phyloP scores from a whole-genome alignment of 2,797 vertebrate genomes.

The Erithacus rubecula region DNA sequence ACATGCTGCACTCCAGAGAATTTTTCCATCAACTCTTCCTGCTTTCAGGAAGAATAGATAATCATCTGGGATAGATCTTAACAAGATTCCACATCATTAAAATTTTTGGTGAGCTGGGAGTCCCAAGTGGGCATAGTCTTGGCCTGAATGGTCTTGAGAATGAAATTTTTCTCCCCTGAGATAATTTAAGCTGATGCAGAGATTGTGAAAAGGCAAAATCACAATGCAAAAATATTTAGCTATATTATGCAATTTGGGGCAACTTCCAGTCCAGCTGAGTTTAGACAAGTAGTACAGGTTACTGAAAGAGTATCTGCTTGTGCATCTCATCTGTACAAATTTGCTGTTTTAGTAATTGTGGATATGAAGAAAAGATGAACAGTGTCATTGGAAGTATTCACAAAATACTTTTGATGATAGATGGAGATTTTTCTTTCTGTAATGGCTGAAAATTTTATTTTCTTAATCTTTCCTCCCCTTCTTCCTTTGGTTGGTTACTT shows the following conservation, averaged over 20 bases:
- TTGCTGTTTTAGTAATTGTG: background rate
- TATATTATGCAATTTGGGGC: background rate
- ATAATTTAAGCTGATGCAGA: background rate
- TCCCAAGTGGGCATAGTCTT: background rate
- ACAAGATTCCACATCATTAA: background rate
- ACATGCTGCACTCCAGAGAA: background rate
- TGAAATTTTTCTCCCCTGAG: background rate
- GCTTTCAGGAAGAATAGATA: background rate
- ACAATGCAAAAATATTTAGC: background rate
- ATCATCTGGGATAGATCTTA: background rate
- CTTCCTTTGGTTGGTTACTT: background rate
- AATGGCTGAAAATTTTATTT: background rate
- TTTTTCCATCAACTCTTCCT: background rate
- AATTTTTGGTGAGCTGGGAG: background rate
- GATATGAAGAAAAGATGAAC: background rate
- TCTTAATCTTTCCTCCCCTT: rapidly evolving
- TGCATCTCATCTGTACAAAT: background rate
- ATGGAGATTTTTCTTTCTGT: background rate
- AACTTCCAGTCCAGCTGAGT: background rate
- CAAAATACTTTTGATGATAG: background rate
- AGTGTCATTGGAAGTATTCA: background rate
- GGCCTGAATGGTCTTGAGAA: background rate
- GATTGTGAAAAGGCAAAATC: background rate
- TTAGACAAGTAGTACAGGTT: background rate
- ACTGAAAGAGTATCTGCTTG: background rate